A percentile compares a stretch with the other conserved stretches of the same genome.
Evolutionary conservation across 2,888 invertebrate genomes (phyloP).

Genomic region (Cylloceria caligata): DNA sequence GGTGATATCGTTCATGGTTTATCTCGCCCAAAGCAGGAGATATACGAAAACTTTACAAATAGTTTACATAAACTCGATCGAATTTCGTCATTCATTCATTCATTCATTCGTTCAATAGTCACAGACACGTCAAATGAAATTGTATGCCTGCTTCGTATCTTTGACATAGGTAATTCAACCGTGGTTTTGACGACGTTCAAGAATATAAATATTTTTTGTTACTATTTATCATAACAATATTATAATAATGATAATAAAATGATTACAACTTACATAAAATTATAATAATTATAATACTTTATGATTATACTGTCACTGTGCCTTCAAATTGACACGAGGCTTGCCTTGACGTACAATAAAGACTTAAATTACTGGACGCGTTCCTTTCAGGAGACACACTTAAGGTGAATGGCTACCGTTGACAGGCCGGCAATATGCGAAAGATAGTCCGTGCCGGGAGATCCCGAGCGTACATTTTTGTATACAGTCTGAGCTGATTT

Average conservation of each 20-base stretch:
- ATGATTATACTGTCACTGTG: constrained; percentile 8
- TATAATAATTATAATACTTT: too few relatives aligned
- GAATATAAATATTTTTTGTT: too few relatives aligned
- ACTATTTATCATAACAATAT: too few relatives aligned
- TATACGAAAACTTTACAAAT: constrained; percentile 12
- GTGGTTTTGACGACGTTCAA: constrained; percentile 36
- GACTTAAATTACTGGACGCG: too few relatives aligned
- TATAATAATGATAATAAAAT: too few relatives aligned
- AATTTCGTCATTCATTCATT: constrained; percentile 58
- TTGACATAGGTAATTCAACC: constrained; percentile 11
- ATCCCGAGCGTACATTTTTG: too few relatives aligned
- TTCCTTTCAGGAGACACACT: too few relatives aligned
- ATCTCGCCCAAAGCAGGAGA: neutral
- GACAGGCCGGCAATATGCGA: too few relatives aligned
- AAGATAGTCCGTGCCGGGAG: too few relatives aligned
- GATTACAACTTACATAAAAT: too few relatives aligned
- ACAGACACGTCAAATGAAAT: constrained; percentile 33
- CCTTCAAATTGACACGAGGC: neutral
- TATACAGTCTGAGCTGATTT: too few relatives aligned
- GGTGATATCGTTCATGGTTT: neutral
- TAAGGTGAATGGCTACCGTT: too few relatives aligned
- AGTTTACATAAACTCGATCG: neutral
- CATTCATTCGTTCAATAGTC: constrained; percentile 39
- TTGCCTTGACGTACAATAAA: neutral
- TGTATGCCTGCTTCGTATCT: constrained; percentile 34